Evolutionary conservation across 2,797 vertebrate species (phyloP).

Genomic region (Borostomias antarcticus): DNA sequence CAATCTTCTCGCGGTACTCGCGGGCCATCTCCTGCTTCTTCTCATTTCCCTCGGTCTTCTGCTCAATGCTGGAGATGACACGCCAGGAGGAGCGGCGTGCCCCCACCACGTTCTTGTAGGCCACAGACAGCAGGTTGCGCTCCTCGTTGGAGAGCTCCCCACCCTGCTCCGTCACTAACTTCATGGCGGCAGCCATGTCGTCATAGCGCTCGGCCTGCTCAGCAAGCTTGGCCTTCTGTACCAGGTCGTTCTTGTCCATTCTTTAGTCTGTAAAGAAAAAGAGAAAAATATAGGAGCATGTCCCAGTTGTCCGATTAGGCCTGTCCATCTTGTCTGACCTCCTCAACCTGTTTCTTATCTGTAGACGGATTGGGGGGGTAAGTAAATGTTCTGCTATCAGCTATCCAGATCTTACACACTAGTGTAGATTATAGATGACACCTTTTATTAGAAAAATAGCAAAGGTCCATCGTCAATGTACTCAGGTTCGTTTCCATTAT

Average conservation of each 20-base stretch:
- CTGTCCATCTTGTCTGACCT: neutral
- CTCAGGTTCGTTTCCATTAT: too few species aligned
- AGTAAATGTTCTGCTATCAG: neutral
- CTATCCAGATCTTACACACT: too few species aligned
- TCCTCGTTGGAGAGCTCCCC: constrained; percentile 95
- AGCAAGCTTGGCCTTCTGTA: constrained; percentile 98
- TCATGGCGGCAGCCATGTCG: constrained; percentile 97
- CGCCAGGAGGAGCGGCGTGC: constrained; percentile 98
- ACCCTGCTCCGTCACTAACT: constrained; percentile 92
- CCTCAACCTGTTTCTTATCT: neutral
- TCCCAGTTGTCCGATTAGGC: neutral
- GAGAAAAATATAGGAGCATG: constrained; percentile 12
- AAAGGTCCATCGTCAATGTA: too few species aligned
- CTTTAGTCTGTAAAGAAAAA: constrained; percentile 63
- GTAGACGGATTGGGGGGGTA: neutral
- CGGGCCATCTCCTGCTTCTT: constrained; percentile 96
- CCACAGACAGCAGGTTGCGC: constrained; percentile 97
- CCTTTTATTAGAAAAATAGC: neutral
- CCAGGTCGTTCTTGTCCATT: constrained; percentile 98
- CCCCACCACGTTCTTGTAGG: constrained; percentile 98
- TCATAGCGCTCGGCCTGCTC: constrained; percentile 98
- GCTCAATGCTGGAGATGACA: constrained; percentile 98
- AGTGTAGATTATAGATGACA: neutral
- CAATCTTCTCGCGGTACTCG: constrained; percentile 96
- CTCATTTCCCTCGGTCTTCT: constrained; percentile 95